phyloP scores from a whole-genome alignment of 2,888 invertebrate genomes.

The Chymomyza procnemis region DNA sequence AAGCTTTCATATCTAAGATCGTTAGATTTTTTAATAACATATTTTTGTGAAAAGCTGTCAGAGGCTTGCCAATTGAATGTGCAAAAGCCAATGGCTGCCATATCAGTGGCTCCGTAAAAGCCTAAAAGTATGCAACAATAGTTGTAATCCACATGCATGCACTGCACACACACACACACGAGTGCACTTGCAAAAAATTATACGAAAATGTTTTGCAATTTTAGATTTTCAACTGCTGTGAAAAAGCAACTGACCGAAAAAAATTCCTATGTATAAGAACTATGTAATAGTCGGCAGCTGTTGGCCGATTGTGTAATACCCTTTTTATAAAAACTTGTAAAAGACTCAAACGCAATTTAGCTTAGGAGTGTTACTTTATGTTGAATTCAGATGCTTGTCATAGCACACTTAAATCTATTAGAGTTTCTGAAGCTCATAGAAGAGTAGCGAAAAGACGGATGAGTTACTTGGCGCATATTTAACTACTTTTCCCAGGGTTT shows the following conservation, averaged over 20 bases:
- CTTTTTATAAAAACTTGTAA: too few relatives aligned
- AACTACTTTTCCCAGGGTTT: too few relatives aligned
- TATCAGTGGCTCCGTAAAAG: not conserved
- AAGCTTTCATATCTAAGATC: too few relatives aligned
- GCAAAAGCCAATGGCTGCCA: slow-evolving; percentile 24
- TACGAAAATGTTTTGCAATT: slow-evolving; percentile 29
- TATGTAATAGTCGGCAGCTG: slow-evolving; percentile 21
- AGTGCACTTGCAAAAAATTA: slow-evolving; percentile 11
- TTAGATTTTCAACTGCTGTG: slow-evolving; percentile 29
- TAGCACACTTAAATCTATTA: too few relatives aligned
- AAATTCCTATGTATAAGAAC: slow-evolving; percentile 33
- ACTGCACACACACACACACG: not conserved
- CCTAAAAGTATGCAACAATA: slow-evolving; percentile 22
- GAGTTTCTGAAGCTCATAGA: too few relatives aligned
- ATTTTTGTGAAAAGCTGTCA: not conserved
- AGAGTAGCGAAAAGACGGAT: too few relatives aligned
- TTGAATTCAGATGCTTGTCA: too few relatives aligned
- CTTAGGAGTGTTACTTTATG: too few relatives aligned
- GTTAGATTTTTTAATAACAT: not conserved
- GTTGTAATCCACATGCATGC: not conserved
- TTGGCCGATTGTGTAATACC: too few relatives aligned
- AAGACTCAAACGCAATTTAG: too few relatives aligned
- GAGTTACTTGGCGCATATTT: too few relatives aligned
- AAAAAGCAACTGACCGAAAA: slow-evolving; percentile 54
- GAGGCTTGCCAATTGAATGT: slow-evolving; percentile 16